Percentiles rank a stretch among this genome's conserved stretches.
These are phyloP conservation scores for Metopia argyrocephala DNA, from an alignment of 2,888 invertebrate species.

Conservation along the genomic window DNA sequence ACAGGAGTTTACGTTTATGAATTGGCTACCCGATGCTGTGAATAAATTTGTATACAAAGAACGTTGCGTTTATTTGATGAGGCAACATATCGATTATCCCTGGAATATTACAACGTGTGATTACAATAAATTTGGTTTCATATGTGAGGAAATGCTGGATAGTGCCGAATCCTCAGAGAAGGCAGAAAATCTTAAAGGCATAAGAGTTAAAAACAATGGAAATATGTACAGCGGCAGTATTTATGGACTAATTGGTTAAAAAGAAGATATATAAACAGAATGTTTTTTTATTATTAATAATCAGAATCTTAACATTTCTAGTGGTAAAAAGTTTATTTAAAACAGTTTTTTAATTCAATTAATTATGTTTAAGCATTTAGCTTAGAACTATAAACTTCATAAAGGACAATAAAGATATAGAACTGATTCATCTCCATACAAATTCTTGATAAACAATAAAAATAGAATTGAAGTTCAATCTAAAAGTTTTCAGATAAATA, in stretches of 20 bases:
- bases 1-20: constrained; percentile 15
- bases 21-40: constrained; percentile 18
- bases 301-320: too few relatives aligned
- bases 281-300: too few relatives aligned
- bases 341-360: too few relatives aligned
- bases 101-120: constrained; percentile 34
- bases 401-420: too few relatives aligned
- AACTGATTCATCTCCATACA: too few relatives aligned
- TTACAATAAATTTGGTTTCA: constrained; percentile 29
- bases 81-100: constrained; percentile 1
- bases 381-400: too few relatives aligned
- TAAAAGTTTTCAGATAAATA: too few relatives aligned
- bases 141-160: constrained; percentile 29
- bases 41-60: not conserved
- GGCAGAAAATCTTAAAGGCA: not conserved
- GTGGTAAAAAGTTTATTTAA: too few relatives aligned
- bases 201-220: not conserved
- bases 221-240: constrained; percentile 24
- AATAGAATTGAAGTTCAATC: too few relatives aligned
- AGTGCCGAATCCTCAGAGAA: not conserved
- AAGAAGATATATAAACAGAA: not conserved
- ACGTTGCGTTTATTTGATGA: constrained; percentile 35
- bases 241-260: constrained; percentile 28
- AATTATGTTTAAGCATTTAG: too few relatives aligned
- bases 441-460: too few relatives aligned